phyloP scores from a whole-genome alignment of 2,888 invertebrate species.

The Serrognathus titanus region DNA sequence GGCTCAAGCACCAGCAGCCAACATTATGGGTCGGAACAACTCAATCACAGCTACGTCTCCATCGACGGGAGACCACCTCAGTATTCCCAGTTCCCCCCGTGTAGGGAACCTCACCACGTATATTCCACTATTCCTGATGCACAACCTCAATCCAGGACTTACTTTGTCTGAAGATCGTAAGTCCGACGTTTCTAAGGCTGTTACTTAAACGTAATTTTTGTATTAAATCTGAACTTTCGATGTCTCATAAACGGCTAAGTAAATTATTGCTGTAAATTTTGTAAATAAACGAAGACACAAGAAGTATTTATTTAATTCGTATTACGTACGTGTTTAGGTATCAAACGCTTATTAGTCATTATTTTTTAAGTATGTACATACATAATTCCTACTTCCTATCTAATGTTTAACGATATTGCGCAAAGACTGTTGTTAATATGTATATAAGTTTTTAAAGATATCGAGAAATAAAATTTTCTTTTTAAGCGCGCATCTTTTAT shows the following conservation, averaged over 20 bases:
- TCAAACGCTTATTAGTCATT: conserved; percentile 48
- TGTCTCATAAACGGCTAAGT: neutral
- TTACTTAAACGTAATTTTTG: conserved; percentile 24
- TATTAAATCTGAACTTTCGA: neutral
- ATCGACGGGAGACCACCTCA: conserved; percentile 54
- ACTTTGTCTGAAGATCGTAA: conserved; percentile 43
- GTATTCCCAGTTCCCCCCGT: conserved; percentile 43
- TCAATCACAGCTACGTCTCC: conserved; percentile 67
- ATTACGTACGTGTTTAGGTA: conserved; percentile 16
- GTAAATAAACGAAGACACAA: conserved; percentile 5
- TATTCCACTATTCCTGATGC: conserved; percentile 50
- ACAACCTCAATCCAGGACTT: conserved; percentile 46
- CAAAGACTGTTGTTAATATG: conserved; percentile 43
- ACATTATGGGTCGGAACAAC: conserved; percentile 62
- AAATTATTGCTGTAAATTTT: conserved; percentile 8
- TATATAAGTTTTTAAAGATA: conserved; percentile 36
- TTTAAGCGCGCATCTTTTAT: neutral
- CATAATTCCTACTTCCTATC: neutral
- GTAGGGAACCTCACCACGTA: conserved; percentile 42
- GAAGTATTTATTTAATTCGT: conserved; percentile 8
- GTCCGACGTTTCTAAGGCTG: conserved; percentile 22
- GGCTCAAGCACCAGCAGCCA: conserved; percentile 54
- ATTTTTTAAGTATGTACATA: conserved; percentile 34
- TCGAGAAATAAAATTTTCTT: neutral
- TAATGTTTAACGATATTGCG: neutral